Percentiles rank a stretch among this genome's conserved stretches.
phyloP scores from a whole-genome alignment of 2,888 invertebrate genomes.

The Harpalus rubripes region DNA sequence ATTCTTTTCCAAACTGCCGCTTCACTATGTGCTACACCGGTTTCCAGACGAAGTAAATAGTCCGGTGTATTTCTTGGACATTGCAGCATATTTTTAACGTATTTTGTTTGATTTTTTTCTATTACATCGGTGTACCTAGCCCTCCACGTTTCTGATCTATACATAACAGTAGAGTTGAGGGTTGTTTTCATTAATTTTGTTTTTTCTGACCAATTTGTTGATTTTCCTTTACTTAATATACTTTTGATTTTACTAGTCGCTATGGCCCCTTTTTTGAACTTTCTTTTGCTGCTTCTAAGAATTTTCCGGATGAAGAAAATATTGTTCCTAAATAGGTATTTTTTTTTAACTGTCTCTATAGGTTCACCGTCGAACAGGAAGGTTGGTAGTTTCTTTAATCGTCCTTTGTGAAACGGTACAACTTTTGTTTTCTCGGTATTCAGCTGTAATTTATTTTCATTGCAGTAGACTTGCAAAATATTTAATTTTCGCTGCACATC shows the following conservation, averaged over 20 bases:
- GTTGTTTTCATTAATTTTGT: not conserved
- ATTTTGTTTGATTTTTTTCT: not conserved
- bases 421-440: not conserved
- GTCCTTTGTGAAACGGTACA: conserved; percentile 9
- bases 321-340: conserved; percentile 24
- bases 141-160: not conserved
- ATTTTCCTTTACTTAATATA: not conserved
- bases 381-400: not conserved
- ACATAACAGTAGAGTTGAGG: conserved; percentile 1
- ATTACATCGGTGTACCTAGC: not conserved
- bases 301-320: conserved; percentile 53
- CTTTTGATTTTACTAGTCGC: not conserved
- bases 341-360: not conserved
- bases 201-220: not conserved
- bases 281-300: not conserved
- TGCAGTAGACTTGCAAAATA: not conserved
- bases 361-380: not conserved
- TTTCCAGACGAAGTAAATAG: not conserved
- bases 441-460: not conserved
- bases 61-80: not conserved
- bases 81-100: not conserved
- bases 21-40: not conserved
- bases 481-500: not conserved
- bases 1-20: no score
- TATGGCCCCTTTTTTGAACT: not conserved